Evolutionary conservation across 1,140 invertebrate genomes (phyloP), one percentile per base, ranked within the genome.

Genomic region (Pseudomyrmex gracilis): DNA sequence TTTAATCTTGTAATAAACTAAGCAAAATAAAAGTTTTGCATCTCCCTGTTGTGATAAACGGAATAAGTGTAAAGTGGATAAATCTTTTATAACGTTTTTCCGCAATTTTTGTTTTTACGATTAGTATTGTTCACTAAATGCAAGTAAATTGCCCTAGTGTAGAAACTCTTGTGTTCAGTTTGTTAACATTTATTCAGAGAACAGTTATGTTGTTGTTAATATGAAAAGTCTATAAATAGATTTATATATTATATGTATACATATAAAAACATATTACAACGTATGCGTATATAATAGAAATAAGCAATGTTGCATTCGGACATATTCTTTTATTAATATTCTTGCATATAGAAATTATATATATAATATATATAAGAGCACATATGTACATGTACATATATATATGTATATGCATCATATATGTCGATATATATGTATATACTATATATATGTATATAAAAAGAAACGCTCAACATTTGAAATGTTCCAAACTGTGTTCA

Each of bases 261-360:
- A 60, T 61, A 82, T 47, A 80, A 12, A 80, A 8, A 68, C 47
- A 71, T 49, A 82, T 83, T 64, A 87, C 73, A 70, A 57, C 74
- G 68, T 89, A 80, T 57, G 7, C 34, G 34, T 88, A 85, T 73
- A 61, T 88, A 88, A 61, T 88, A 88, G 83, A 73, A 45, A 76
- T 83, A 86, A 89, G 88, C 88, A 89, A 89, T 89, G 70, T 89
- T 89, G 88, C 88, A 89, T 89, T 89, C 88, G 87, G 87, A 88
- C 77, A 82, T 89, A 85, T 89, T 89, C 82, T 89, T 89, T 89
- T 88, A 89, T 82, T 87, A 88, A 88, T 89, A 78, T 78, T 78
- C 76, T 78, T 78, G 47, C 63, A 78, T 78, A 78, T 53, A 70
- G 1, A 70, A 3, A 53, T 71, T 55, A 51, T 49, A 58, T 58